These are phyloP conservation scores for Pyrgilauda ruficollis DNA, from an alignment of 2,113 vertebrate species.

Conservation along the genomic window DNA sequence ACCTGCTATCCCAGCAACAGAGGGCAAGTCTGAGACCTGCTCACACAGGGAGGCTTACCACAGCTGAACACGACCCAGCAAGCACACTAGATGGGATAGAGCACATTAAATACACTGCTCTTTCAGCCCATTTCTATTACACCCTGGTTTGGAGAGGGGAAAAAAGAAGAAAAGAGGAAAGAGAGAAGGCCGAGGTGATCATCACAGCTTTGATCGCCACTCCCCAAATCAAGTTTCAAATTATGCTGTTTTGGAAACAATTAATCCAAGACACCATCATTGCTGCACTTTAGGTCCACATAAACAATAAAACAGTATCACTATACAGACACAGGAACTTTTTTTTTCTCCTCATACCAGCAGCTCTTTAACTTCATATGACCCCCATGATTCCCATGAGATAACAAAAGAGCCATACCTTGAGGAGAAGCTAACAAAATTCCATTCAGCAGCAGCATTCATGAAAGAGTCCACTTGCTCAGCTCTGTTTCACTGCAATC, in stretches of 20 bases:
- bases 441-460: neutral
- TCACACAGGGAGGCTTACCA: neutral
- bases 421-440: neutral
- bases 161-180: no score
- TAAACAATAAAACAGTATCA: neutral
- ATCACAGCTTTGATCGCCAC: neutral
- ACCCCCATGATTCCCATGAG: neutral
- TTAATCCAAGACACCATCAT: neutral
- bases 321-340: neutral
- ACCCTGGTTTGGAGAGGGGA: accelerated
- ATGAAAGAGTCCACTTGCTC: neutral
- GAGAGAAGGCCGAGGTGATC: neutral
- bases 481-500: neutral
- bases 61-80: neutral
- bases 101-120: neutral
- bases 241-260: neutral
- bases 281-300: neutral
- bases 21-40: neutral
- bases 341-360: neutral
- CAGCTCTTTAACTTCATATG: neutral
- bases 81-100: neutral
- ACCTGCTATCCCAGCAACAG: neutral
- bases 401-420: neutral
- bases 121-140: neutral
- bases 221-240: neutral